These are phyloP conservation scores for Octodonta nipae DNA, from an alignment of 2,888 invertebrate species.

Conservation along the genomic window DNA sequence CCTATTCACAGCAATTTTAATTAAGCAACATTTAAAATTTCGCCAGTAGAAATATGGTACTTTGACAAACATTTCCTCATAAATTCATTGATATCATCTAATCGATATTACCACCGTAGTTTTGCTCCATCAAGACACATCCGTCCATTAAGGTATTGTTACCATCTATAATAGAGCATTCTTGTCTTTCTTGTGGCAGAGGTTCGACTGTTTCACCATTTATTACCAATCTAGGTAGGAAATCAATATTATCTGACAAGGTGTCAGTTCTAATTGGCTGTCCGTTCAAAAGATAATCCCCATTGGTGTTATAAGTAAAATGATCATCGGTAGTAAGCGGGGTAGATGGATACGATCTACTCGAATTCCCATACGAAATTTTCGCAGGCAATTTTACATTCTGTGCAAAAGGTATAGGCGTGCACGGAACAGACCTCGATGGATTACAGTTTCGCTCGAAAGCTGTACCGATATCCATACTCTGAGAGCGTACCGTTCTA, in stretches of 20 bases:
- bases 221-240: slow-evolving; percentile 2
- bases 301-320: slow-evolving; percentile 30
- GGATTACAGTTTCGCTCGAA: slow-evolving; percentile 25
- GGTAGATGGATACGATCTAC: slow-evolving; percentile 63
- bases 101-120: slow-evolving; percentile 21
- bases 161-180: slow-evolving; percentile 17
- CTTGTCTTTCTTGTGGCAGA: slow-evolving; percentile 6
- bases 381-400: slow-evolving; percentile 31
- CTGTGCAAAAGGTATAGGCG: slow-evolving; percentile 39
- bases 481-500: slow-evolving; percentile 17
- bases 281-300: slow-evolving; percentile 34
- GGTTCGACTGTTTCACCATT: slow-evolving; percentile 5
- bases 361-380: not conserved
- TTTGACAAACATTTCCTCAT: no score
- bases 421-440: slow-evolving; percentile 57
- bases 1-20: no score
- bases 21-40: no score
- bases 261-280: slow-evolving; percentile 28
- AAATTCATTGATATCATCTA: no score
- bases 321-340: slow-evolving; percentile 40
- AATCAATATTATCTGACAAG: slow-evolving; percentile 8
- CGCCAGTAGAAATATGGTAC: no score
- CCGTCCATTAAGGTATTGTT: slow-evolving; percentile 18
- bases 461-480: slow-evolving; percentile 21
- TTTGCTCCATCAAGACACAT: slow-evolving; percentile 22